A percentile compares a stretch with the other conserved stretches of the same genome.
Evolutionary conservation across 2,113 vertebrate species (phyloP).

Genomic region (Chaetodon auriga): DNA sequence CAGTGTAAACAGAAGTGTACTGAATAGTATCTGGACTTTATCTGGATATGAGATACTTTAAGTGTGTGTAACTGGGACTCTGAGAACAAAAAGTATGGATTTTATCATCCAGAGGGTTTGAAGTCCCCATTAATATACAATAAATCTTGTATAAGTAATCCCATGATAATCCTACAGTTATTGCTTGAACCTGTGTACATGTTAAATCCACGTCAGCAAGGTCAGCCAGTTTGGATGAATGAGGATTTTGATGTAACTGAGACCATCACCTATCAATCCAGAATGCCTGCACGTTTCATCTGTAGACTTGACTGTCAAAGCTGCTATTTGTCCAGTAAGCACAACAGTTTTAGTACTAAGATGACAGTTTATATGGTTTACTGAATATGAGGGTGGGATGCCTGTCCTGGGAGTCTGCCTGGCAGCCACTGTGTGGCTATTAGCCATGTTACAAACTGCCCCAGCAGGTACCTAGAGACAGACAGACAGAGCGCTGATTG

Average conservation of each 20-base stretch:
- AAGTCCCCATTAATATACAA: too few relatives aligned
- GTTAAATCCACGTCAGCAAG: background rate
- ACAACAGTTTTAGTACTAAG: background rate
- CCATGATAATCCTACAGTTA: background rate
- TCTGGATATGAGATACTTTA: too few relatives aligned
- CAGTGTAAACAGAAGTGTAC: too few relatives aligned
- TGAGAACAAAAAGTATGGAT: too few relatives aligned
- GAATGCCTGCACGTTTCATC: background rate
- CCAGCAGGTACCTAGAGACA: constrained; percentile 51
- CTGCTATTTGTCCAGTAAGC: background rate
- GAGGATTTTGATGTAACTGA: background rate
- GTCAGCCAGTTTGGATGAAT: background rate
- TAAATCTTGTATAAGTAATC: background rate
- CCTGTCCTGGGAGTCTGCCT: constrained; percentile 23
- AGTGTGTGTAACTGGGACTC: too few relatives aligned
- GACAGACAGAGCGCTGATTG: constrained; percentile 60
- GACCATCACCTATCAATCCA: background rate
- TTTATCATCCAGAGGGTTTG: too few relatives aligned
- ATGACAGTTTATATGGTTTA: background rate
- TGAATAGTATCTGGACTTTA: too few relatives aligned
- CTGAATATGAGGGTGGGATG: constrained; percentile 12
- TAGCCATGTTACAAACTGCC: constrained; percentile 45
- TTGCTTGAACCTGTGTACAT: too few relatives aligned
- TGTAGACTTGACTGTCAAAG: background rate
- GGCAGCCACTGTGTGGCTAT: constrained; percentile 26